A percentile compares a stretch with the other conserved stretches of the same genome.
phyloP scores from a whole-genome alignment of 2,113 vertebrate genomes.

The Girardinichthys multiradiatus region DNA sequence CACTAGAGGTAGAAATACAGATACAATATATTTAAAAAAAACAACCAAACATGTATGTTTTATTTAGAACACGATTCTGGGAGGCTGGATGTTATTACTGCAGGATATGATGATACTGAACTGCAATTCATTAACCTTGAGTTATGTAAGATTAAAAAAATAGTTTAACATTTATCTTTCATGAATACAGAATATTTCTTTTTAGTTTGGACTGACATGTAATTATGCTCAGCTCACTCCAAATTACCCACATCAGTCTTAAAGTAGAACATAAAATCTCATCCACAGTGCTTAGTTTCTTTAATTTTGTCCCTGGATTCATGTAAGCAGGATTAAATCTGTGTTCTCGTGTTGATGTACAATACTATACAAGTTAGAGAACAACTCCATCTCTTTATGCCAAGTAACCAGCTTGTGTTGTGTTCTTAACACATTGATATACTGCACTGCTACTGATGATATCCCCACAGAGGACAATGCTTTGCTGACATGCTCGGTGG shows the following conservation, averaged over 20 bases:
- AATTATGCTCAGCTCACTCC: slow-evolving; percentile 32
- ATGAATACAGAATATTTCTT: slow-evolving; percentile 17
- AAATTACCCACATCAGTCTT: slow-evolving; percentile 24
- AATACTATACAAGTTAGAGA: slow-evolving; percentile 13
- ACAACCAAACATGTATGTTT: slow-evolving; percentile 72
- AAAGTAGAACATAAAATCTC: slow-evolving; percentile 39
- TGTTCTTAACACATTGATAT: slow-evolving; percentile 62
- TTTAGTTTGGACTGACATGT: slow-evolving; percentile 46
- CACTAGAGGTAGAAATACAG: slow-evolving; percentile 63
- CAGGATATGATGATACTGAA: slow-evolving; percentile 60
- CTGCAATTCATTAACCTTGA: slow-evolving; percentile 59
- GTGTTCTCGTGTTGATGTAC: slow-evolving; percentile 14
- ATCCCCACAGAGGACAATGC: slow-evolving; percentile 65
- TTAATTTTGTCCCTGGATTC: slow-evolving; percentile 23
- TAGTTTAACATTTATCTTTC: slow-evolving; percentile 35
- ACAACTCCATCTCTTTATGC: slow-evolving; percentile 22
- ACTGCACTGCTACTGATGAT: slow-evolving; percentile 61
- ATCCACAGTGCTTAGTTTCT: slow-evolving; percentile 20
- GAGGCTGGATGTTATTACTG: slow-evolving; percentile 71
- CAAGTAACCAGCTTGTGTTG: slow-evolving; percentile 52
- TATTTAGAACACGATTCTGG: slow-evolving; percentile 66
- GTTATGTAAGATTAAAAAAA: slow-evolving; percentile 40
- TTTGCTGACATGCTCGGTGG: slow-evolving; percentile 70
- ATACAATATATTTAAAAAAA: slow-evolving; percentile 49
- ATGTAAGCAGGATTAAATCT: slow-evolving; percentile 11